phyloP scores from a whole-genome alignment of 2,797 vertebrate species.

The Anguilla pacifica region DNA sequence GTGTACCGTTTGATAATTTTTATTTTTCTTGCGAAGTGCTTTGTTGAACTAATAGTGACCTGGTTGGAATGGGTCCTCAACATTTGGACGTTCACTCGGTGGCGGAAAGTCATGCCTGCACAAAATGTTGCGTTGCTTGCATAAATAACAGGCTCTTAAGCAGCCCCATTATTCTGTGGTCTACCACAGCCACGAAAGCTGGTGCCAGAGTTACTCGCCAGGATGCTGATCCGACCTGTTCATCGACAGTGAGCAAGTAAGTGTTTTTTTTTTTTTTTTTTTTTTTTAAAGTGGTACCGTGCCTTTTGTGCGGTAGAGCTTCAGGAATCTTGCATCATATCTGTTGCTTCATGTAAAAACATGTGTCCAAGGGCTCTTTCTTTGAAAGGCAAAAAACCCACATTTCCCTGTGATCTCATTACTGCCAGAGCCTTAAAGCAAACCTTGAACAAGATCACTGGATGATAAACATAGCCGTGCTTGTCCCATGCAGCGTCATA shows the following conservation, averaged over 20 bases:
- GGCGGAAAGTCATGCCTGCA: neutral
- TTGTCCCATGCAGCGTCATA: neutral
- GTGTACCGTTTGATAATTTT: neutral
- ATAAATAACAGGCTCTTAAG: neutral
- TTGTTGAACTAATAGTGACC: neutral
- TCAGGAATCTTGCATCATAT: conserved; percentile 57
- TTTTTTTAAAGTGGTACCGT: conserved; percentile 35
- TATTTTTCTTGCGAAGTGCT: neutral
- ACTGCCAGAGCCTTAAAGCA: conserved; percentile 37
- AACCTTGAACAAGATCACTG: neutral
- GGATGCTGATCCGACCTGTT: conserved; percentile 26
- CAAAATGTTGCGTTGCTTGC: neutral
- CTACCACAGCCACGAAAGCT: neutral
- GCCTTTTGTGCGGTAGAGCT: conserved; percentile 41
- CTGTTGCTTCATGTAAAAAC: conserved; percentile 59
- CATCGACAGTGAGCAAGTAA: neutral
- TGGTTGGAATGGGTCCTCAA: neutral
- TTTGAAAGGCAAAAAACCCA: conserved; percentile 35
- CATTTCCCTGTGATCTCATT: conserved; percentile 47
- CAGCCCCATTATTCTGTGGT: neutral
- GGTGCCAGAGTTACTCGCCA: conserved; percentile 5
- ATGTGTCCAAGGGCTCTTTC: conserved; percentile 49
- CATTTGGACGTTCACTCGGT: neutral
- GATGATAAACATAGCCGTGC: neutral
- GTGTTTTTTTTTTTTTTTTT: conserved; percentile 31